Evolutionary conservation across 2,113 vertebrate genomes (phyloP).

Genomic region (Myotis lucifugus): DNA sequence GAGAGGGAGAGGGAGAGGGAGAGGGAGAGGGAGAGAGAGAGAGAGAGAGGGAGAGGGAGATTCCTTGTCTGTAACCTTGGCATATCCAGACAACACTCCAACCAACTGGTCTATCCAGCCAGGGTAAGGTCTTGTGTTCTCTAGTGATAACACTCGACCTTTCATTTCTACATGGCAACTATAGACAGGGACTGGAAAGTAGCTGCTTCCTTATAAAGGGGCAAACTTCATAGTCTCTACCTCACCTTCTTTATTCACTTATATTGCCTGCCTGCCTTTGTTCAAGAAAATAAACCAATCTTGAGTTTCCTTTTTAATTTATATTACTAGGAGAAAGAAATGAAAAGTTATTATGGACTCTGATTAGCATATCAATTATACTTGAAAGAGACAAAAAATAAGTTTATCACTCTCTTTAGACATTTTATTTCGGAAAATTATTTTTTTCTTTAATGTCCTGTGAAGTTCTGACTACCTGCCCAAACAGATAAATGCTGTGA

Average conservation of each 20-base stretch:
- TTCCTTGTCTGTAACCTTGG: neutral
- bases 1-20: too few species aligned
- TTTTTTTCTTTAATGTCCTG: conserved; percentile 8
- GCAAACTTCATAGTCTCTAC: neutral
- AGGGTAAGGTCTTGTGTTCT: neutral
- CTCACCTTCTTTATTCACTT: conserved; percentile 5
- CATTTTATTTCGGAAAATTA: conserved; percentile 51
- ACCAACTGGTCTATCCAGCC: neutral
- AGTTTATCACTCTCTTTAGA: neutral
- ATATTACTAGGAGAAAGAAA: conserved; percentile 59
- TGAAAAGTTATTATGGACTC: conserved; percentile 47
- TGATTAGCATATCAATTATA: conserved; percentile 53
- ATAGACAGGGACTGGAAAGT: neutral
- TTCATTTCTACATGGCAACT: neutral
- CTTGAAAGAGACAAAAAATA: conserved; percentile 57
- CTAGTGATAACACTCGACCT: neutral
- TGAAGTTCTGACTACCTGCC: conserved; percentile 16
- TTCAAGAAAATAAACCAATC: conserved; percentile 57
- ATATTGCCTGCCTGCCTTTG: conserved; percentile 3
- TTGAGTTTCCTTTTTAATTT: conserved; percentile 59
- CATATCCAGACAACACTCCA: neutral
- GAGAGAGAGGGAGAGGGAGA: neutral
- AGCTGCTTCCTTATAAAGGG: conserved; percentile 8
- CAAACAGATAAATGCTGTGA: conserved; percentile 38
- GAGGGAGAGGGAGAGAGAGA: too few species aligned